Percentiles rank a stretch among this genome's conserved stretches.
Evolutionary conservation across 2,113 vertebrate species (phyloP).

Genomic region (Malurus melanocephalus): DNA sequence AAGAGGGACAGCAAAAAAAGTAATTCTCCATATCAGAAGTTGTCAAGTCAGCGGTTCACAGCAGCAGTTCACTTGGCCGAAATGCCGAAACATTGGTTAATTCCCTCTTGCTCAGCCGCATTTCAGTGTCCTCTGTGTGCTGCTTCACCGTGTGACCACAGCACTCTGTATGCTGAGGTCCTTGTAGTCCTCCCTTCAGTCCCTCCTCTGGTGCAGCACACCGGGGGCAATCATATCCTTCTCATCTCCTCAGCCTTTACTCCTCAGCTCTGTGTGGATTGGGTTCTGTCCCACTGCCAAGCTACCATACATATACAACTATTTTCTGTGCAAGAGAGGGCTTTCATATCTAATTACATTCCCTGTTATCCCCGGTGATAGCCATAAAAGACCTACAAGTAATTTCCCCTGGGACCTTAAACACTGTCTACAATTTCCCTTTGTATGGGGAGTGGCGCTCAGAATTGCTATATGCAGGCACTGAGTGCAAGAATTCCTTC

Average conservation of each 20-base stretch:
- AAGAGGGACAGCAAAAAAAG: neutral
- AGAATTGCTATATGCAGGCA: neutral
- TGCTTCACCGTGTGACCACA: neutral
- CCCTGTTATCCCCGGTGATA: neutral
- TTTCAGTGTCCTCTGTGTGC: accelerated
- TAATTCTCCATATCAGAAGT: neutral
- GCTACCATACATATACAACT: neutral
- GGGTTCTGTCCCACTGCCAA: neutral
- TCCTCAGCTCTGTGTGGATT: neutral
- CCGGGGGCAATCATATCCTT: accelerated
- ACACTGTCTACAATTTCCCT: neutral
- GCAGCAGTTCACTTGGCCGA: neutral
- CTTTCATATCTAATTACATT: neutral
- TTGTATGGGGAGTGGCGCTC: neutral
- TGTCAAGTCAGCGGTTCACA: neutral
- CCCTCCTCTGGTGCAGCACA: neutral
- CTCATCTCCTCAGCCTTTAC: neutral
- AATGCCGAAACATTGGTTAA: neutral
- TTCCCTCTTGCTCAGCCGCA: neutral
- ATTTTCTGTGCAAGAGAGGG: neutral
- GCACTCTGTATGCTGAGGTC: neutral
- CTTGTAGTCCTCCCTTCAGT: neutral
- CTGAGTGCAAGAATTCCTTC: neutral
- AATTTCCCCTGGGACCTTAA: neutral
- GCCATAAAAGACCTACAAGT: neutral